phyloP scores from a whole-genome alignment of 1,140 invertebrate species.

The Apocrypta bakeri region DNA sequence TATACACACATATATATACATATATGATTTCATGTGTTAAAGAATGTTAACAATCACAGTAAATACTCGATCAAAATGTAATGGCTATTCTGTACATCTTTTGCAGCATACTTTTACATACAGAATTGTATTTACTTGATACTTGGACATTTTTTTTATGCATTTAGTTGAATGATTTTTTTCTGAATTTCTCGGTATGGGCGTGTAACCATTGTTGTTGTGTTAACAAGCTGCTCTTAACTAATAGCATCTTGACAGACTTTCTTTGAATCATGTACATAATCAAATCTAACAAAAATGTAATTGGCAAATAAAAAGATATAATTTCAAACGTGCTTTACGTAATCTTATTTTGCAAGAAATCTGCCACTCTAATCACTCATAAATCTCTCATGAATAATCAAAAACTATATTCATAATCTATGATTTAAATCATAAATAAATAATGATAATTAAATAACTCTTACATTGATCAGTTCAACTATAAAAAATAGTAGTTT shows the following conservation, averaged over 20 bases:
- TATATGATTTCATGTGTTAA: not conserved
- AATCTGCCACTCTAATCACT: not conserved
- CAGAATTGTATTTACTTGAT: constrained; percentile 21
- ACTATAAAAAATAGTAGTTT: not conserved
- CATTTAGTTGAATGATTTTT: constrained; percentile 42
- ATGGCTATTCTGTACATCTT: not conserved
- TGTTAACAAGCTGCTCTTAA: constrained; percentile 10
- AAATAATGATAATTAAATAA: not conserved
- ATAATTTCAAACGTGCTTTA: constrained; percentile 29
- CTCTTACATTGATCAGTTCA: not conserved
- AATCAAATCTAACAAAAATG: constrained; percentile 34
- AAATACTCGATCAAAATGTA: not conserved
- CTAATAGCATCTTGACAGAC: constrained; percentile 17
- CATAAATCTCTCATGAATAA: not conserved
- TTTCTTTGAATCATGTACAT: constrained; percentile 45
- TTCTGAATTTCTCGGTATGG: constrained; percentile 41
- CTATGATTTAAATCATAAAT: not conserved
- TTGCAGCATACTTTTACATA: not conserved
- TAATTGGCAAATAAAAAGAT: constrained; percentile 48
- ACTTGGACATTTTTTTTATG: constrained; percentile 38
- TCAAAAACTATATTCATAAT: not conserved
- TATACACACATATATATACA: not conserved
- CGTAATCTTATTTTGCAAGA: not conserved
- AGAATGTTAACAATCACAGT: not conserved
- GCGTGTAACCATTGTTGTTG: constrained; percentile 26